phyloP scores from a whole-genome alignment of 1,140 invertebrate species.

The Pseudomyrmex sp. region DNA sequence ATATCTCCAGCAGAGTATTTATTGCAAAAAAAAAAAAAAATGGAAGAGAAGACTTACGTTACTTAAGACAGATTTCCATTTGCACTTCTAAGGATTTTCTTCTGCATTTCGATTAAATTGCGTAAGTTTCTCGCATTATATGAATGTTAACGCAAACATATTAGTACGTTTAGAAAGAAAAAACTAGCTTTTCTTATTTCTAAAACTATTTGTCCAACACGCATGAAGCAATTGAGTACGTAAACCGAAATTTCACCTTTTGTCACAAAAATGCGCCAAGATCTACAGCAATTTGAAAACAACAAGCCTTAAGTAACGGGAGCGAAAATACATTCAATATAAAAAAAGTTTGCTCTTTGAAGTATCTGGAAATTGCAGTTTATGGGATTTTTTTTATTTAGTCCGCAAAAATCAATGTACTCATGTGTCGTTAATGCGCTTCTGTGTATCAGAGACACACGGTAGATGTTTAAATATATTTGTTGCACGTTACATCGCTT shows the following conservation, averaged over 20 bases:
- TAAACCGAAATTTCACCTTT: neutral
- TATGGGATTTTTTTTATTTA: neutral
- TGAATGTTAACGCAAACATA: too few relatives aligned
- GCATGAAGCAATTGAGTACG: neutral
- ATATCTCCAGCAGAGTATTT: too few relatives aligned
- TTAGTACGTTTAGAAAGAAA: neutral
- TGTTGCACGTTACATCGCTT: neutral
- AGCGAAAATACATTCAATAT: conserved; percentile 4
- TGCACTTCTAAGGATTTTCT: too few relatives aligned
- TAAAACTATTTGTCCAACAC: neutral
- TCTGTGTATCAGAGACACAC: too few relatives aligned
- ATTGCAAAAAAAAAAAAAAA: too few relatives aligned
- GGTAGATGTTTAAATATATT: neutral
- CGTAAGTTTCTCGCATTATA: too few relatives aligned
- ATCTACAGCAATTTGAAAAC: neutral
- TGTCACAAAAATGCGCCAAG: neutral
- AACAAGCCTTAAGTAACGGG: conserved; percentile 2
- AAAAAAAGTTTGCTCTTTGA: neutral
- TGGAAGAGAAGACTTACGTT: neutral
- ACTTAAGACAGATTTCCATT: conserved; percentile 4
- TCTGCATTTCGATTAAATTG: too few relatives aligned
- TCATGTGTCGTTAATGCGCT: neutral
- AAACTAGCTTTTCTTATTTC: neutral
- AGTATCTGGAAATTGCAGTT: neutral
- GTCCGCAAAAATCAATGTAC: neutral